Evolutionary conservation across 2,888 invertebrate genomes (phyloP).

Genomic region (Copidosoma aretas): DNA sequence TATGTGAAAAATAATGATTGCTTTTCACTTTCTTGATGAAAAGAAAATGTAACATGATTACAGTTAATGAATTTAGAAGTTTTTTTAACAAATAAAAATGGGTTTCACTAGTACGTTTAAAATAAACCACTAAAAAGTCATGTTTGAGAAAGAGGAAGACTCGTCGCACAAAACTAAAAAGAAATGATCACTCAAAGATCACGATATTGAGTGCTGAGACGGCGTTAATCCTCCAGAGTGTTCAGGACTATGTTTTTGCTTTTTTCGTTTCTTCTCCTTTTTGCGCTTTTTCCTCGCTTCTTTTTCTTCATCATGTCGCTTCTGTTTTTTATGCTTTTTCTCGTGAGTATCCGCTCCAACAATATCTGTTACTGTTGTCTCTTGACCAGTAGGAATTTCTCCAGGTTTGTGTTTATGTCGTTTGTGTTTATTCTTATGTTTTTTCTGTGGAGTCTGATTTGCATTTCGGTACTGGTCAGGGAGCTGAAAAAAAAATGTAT

Average conservation of each 20-base stretch:
- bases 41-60: no score
- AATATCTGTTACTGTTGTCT: conserved; percentile 75
- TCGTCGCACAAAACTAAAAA: conserved; percentile 31
- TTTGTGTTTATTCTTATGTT: conserved; percentile 95
- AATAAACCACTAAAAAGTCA: conserved; percentile 33
- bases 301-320: conserved; percentile 91
- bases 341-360: conserved; percentile 81
- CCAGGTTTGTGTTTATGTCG: conserved; percentile 93
- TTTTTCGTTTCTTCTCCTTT: conserved; percentile 95
- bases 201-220: conserved; percentile 67
- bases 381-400: conserved; percentile 75
- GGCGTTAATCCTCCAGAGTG: conserved; percentile 74
- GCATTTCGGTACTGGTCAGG: conserved; percentile 95
- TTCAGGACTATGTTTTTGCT: conserved; percentile 91
- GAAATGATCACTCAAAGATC: conserved; percentile 54
- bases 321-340: conserved; percentile 95
- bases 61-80: no score
- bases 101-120: no score
- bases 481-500: conserved; percentile 65
- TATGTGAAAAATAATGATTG: conserved; percentile 26
- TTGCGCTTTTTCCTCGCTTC: conserved; percentile 87
- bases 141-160: conserved; percentile 36
- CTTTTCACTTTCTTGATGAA: no score
- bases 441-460: conserved; percentile 88
- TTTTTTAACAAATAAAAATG: no score